A percentile compares a stretch with the other conserved stretches of the same genome.
phyloP scores from a whole-genome alignment of 2,888 invertebrate species.

The Hypolimnas misippus region DNA sequence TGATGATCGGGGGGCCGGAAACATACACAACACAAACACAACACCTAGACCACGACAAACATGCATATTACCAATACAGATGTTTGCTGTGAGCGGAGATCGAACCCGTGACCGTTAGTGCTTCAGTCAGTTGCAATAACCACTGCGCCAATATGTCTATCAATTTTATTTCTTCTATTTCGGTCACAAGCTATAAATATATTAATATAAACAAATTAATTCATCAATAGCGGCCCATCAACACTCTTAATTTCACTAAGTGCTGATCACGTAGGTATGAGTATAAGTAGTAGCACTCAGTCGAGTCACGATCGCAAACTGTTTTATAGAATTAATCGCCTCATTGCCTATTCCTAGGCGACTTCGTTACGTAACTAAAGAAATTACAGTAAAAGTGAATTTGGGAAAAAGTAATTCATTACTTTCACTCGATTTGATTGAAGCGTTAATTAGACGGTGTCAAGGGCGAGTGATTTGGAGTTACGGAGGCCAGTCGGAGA shows the following conservation, averaged over 20 bases:
- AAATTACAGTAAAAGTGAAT: conserved; percentile 51
- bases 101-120: no score
- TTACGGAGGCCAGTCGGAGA: not conserved
- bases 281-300: conserved; percentile 39
- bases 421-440: conserved; percentile 43
- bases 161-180: no score
- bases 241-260: conserved; percentile 60
- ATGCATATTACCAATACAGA: no score
- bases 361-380: conserved; percentile 56
- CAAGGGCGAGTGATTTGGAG: not conserved
- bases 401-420: conserved; percentile 49
- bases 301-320: conserved; percentile 47
- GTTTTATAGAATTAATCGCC: conserved; percentile 53
- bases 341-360: conserved; percentile 58
- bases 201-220: conserved; percentile 1
- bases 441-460: conserved; percentile 17
- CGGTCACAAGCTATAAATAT: not conserved
- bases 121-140: no score
- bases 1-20: no score
- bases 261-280: conserved; percentile 52
- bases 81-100: no score
- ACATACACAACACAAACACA: no score
- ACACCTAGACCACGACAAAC: no score
- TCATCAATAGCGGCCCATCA: not conserved
- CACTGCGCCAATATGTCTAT: no score